Conservation (phyloP, 2,888 invertebrate genomes). For the Dicycla oo region DNA sequence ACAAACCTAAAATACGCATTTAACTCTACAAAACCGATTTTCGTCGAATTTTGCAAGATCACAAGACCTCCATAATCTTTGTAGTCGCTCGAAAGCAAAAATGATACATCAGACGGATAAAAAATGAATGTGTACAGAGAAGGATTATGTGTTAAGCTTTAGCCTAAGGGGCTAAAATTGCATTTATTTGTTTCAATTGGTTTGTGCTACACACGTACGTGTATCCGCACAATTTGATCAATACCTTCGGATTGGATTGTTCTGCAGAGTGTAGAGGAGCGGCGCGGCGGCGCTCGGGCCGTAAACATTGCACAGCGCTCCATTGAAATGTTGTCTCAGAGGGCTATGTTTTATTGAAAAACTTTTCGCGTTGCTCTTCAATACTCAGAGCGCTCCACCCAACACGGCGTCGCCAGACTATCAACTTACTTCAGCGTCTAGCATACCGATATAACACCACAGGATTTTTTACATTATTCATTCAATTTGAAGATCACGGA, state of each 20-base stretch:
- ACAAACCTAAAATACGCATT: not conserved
- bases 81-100: conserved; percentile 25
- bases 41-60: conserved; percentile 35
- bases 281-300: conserved; percentile 74
- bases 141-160: conserved; percentile 40
- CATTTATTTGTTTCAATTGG: conserved; percentile 61
- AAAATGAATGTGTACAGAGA: conserved; percentile 24
- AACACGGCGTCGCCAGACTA: conserved; percentile 66
- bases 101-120: conserved; percentile 16
- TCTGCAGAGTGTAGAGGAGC: conserved; percentile 74
- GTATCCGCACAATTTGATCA: conserved; percentile 80
- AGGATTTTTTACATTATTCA: conserved; percentile 46
- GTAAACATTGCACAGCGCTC: conserved; percentile 84
- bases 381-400: conserved; percentile 67
- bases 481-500: conserved; percentile 58
- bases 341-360: conserved; percentile 89
- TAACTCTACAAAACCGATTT: conserved; percentile 11
- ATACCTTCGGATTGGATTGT: conserved; percentile 83
- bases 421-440: conserved; percentile 32
- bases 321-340: conserved; percentile 88
- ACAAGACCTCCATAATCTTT: conserved; percentile 31
- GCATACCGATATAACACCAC: conserved; percentile 28
- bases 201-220: conserved; percentile 52
- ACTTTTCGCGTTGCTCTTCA: conserved; percentile 81
- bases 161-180: conserved; percentile 44